Conservation (phyloP, 2,888 invertebrate species). For the Caenorhabditis imperialis region DNA sequence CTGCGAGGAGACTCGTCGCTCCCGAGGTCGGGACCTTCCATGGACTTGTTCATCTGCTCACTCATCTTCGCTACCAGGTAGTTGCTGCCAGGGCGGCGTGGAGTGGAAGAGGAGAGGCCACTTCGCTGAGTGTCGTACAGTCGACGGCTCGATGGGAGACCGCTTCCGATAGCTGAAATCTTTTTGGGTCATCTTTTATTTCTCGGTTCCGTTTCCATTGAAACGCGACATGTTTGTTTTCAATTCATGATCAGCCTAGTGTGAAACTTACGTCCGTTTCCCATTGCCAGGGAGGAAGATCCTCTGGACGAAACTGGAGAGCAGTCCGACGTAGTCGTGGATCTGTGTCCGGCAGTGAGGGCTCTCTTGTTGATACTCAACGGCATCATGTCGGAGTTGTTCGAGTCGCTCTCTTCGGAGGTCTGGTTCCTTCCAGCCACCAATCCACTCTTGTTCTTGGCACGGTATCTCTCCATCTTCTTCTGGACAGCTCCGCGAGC, state of each 20-base stretch:
- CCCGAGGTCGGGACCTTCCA: constrained; percentile 67
- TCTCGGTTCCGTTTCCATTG: no score
- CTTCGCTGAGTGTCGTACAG: constrained; percentile 43
- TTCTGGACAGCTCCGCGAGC: constrained; percentile 66
- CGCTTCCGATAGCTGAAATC: constrained; percentile 43
- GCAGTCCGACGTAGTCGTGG: constrained; percentile 39
- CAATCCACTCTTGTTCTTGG: constrained; percentile 48
- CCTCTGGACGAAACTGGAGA: constrained; percentile 44
- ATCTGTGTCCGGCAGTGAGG: constrained; percentile 30
- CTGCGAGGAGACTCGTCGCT: constrained; percentile 66
- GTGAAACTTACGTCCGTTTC: constrained; percentile 33
- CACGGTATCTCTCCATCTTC: constrained; percentile 64
- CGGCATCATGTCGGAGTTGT: constrained; percentile 62
- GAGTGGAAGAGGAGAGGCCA: constrained; percentile 32
- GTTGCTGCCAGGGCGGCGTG: constrained; percentile 50
- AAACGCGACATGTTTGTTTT: no score
- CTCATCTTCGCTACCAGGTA: constrained; percentile 62
- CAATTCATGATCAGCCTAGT: no score
- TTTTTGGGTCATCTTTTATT: constrained; percentile 24
- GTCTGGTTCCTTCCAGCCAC: constrained; percentile 54
- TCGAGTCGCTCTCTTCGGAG: constrained; percentile 66
- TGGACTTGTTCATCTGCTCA: constrained; percentile 47
- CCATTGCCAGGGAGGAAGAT: constrained; percentile 41
- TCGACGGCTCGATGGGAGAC: constrained; percentile 38
- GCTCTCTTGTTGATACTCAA: constrained; percentile 48